phyloP scores from a whole-genome alignment of 1,140 invertebrate genomes.

The Onthophagus taurus region DNA sequence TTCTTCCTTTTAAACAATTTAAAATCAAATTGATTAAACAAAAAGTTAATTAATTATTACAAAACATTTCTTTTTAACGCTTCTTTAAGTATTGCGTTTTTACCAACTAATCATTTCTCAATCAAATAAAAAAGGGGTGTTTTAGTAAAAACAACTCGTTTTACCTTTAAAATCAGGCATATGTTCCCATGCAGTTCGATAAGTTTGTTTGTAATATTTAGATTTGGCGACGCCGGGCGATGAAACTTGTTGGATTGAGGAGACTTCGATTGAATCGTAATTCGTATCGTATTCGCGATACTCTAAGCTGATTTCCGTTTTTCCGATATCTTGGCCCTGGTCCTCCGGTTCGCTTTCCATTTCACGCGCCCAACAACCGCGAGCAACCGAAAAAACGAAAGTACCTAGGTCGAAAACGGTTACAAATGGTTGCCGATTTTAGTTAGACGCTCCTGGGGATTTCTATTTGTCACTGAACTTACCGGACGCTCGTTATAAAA shows the following conservation, averaged over 20 bases:
- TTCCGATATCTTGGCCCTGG: slow-evolving; percentile 19
- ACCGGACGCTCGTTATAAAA: too few species aligned
- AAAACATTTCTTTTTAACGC: too few species aligned
- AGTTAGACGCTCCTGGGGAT: too few species aligned
- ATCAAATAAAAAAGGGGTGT: background rate
- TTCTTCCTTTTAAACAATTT: too few species aligned
- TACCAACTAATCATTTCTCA: background rate
- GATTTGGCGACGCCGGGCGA: slow-evolving; percentile 20
- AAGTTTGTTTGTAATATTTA: slow-evolving; percentile 46
- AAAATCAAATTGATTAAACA: too few species aligned
- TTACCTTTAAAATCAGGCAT: slow-evolving; percentile 49
- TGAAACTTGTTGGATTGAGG: slow-evolving; percentile 12
- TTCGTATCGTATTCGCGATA: slow-evolving; percentile 21
- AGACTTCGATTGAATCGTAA: slow-evolving; percentile 14
- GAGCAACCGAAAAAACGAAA: slow-evolving; percentile 21
- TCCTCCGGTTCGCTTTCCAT: slow-evolving; percentile 28
- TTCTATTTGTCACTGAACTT: too few species aligned
- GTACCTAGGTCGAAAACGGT: too few species aligned
- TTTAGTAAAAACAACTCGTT: background rate
- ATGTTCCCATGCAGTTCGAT: slow-evolving; percentile 48
- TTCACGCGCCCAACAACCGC: slow-evolving; percentile 25
- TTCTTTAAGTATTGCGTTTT: too few species aligned
- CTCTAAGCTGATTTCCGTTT: slow-evolving; percentile 19
- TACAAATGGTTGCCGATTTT: too few species aligned
- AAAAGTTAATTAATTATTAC: too few species aligned